Conservation (phyloP, 2,797 vertebrate species). For the Perodicticus potto region DNA sequence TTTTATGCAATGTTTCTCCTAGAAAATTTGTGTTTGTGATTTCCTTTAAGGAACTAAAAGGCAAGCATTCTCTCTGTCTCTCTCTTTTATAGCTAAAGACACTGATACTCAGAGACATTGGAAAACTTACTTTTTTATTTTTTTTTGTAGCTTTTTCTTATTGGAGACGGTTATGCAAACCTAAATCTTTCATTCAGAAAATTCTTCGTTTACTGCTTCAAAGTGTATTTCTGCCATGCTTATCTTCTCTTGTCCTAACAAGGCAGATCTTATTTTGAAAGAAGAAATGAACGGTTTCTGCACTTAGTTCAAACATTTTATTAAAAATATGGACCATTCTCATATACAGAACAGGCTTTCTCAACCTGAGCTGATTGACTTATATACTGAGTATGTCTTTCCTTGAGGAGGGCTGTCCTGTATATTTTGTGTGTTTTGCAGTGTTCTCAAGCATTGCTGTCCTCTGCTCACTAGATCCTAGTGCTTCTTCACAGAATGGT, state of each 20-base stretch:
- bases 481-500: neutral
- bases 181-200: neutral
- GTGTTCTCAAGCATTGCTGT: neutral
- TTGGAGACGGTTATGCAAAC: neutral
- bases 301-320: neutral
- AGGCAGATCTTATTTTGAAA: neutral
- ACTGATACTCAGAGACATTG: neutral
- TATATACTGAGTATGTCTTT: neutral
- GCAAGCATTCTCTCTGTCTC: neutral
- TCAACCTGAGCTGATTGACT: neutral
- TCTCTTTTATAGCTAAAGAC: neutral
- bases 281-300: neutral
- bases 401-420: neutral
- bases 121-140: neutral
- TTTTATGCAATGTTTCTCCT: neutral
- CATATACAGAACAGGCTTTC: neutral
- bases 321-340: neutral
- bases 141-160: neutral
- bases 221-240: neutral
- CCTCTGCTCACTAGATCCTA: neutral
- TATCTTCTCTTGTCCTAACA: neutral
- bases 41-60: neutral
- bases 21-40: neutral
- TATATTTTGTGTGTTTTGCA: neutral
- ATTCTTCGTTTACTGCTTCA: neutral